phyloP scores from a whole-genome alignment of 2,113 vertebrate genomes.

The Jacana jacana region DNA sequence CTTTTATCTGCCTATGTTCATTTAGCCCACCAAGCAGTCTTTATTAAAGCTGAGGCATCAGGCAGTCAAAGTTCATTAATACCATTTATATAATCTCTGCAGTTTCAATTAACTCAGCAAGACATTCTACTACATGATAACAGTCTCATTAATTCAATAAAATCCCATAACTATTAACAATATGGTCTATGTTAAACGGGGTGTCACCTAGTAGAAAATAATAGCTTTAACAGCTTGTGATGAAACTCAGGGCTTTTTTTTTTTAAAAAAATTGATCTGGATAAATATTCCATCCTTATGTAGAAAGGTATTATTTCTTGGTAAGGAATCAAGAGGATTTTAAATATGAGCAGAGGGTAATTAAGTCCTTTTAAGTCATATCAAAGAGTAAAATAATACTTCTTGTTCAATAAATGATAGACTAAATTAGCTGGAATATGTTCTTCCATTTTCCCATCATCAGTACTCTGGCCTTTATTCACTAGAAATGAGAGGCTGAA shows the following conservation, averaged over 20 bases:
- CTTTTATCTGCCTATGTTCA: slow-evolving; percentile 87
- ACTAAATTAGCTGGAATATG: slow-evolving; percentile 42
- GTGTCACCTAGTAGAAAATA: slow-evolving; percentile 87
- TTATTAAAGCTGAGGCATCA: slow-evolving; percentile 85
- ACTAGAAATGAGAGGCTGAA: neutral
- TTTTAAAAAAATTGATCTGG: slow-evolving; percentile 69
- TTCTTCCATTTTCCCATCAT: slow-evolving; percentile 27
- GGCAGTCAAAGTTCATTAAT: slow-evolving; percentile 89
- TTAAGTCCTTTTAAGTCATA: slow-evolving; percentile 69
- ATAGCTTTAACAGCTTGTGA: slow-evolving; percentile 87
- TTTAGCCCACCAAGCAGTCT: slow-evolving; percentile 88
- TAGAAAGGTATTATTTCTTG: slow-evolving; percentile 72
- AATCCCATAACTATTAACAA: slow-evolving; percentile 89
- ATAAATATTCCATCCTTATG: slow-evolving; percentile 74
- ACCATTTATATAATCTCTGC: slow-evolving; percentile 89
- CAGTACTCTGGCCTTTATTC: neutral
- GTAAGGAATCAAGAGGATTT: slow-evolving; percentile 71
- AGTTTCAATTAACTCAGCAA: slow-evolving; percentile 89
- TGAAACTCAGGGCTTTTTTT: slow-evolving; percentile 69
- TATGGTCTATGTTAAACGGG: slow-evolving; percentile 87
- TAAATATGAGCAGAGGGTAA: slow-evolving; percentile 64
- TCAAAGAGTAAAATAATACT: slow-evolving; percentile 59
- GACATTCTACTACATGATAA: slow-evolving; percentile 86
- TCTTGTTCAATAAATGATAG: slow-evolving; percentile 60
- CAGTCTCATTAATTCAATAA: slow-evolving; percentile 89